These are phyloP conservation scores for Luehdorfia chinensis DNA, from an alignment of 1,140 invertebrate species.

Conservation along the genomic window DNA sequence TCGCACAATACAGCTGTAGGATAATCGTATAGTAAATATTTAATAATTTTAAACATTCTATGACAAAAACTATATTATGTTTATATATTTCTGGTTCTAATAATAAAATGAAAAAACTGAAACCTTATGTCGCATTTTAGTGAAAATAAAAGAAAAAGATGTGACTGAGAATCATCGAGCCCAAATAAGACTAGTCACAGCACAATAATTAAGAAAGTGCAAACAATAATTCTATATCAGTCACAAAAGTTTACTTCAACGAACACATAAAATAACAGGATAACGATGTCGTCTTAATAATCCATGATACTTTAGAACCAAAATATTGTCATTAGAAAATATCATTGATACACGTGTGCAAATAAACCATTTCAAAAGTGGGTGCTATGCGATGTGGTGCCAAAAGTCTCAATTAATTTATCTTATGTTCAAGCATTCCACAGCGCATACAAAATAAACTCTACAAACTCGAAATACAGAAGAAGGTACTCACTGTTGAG, in stretches of 20 bases:
- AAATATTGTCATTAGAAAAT: not conserved
- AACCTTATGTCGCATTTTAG: slow-evolving; percentile 1
- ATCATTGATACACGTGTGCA: not conserved
- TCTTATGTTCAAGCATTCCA: not conserved
- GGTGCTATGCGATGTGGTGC: slow-evolving; percentile 1
- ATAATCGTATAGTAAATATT: too few relatives aligned
- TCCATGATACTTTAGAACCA: slow-evolving; percentile 1
- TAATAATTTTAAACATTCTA: too few relatives aligned
- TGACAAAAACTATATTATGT: too few relatives aligned
- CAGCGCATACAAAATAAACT: not conserved
- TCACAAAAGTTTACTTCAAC: too few relatives aligned
- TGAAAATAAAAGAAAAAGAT: too few relatives aligned
- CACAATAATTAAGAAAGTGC: too few relatives aligned
- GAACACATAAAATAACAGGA: slow-evolving; percentile 4
- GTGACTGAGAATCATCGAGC: too few relatives aligned
- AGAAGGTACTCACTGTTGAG: slow-evolving; percentile 59
- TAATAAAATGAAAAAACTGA: too few relatives aligned
- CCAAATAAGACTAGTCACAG: too few relatives aligned
- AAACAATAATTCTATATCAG: too few relatives aligned
- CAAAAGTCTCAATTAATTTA: slow-evolving; percentile 9
- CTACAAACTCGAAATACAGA: not conserved
- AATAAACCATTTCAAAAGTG: not conserved
- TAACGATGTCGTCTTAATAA: not conserved
- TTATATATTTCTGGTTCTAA: too few relatives aligned
- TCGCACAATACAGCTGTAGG: too few relatives aligned